A percentile compares a stretch with the other conserved stretches of the same genome.
phyloP scores from a whole-genome alignment of 2,113 vertebrate species.

The Sminthopsis crassicaudata region DNA sequence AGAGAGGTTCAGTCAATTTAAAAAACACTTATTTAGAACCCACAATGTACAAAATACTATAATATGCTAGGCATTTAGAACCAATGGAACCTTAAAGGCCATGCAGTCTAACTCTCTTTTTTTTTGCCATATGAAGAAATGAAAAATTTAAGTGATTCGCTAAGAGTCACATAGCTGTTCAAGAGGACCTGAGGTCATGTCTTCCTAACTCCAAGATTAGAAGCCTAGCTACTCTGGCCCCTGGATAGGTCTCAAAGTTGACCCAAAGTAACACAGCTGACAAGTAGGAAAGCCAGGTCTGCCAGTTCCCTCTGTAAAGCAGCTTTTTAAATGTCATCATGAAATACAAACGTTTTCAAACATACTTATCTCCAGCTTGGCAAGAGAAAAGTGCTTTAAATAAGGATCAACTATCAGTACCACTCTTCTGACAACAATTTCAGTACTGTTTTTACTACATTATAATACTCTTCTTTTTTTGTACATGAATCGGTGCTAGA shows the following conservation, averaged over 20 bases:
- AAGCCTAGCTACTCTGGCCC: neutral
- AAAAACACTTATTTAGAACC: neutral
- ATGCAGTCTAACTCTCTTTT: neutral
- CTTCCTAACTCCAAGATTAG: neutral
- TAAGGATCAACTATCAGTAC: neutral
- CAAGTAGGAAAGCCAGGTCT: neutral
- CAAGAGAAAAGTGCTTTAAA: neutral
- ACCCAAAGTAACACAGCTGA: neutral
- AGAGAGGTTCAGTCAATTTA: neutral
- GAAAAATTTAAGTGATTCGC: neutral
- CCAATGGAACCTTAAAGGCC: neutral
- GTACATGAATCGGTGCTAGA: neutral
- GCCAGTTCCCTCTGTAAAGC: neutral
- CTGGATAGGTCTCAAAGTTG: neutral
- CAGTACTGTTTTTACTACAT: neutral
- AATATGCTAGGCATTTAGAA: neutral
- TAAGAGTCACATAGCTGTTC: neutral
- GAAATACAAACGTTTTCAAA: conserved; percentile 34
- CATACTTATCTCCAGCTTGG: neutral
- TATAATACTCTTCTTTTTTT: neutral
- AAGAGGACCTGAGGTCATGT: neutral
- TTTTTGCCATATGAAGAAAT: neutral
- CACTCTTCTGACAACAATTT: neutral
- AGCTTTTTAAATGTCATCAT: conserved; percentile 11
- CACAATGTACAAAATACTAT: neutral